Evolutionary conservation across 2,888 invertebrate genomes (phyloP), one percentile per base, ranked within the genome.

Genomic region (Podabrus alpinus): DNA sequence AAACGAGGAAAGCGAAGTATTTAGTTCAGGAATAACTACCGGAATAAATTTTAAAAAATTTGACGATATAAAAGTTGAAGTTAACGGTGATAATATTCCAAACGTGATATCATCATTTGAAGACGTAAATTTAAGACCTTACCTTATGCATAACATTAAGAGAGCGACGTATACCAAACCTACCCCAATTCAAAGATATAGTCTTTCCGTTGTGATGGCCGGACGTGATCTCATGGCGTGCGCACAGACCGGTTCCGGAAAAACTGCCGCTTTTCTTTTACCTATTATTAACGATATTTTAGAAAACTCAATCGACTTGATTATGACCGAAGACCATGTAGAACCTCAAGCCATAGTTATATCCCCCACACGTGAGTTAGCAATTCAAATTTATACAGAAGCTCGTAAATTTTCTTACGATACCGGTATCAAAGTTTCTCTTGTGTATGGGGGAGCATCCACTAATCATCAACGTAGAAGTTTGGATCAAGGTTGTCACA

Each of bases 161-260:
- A 94, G 93, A 81, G 94, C 95, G 0, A 93, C 94, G 0, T 97
- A 97, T 83, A 90, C 82, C 3, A 93, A 92, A 78, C 98, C 98
- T 0, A 99, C 99, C 0, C 99, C 99, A 0, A 95, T 99, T 16
- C 99, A 99, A 86, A 97, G 97, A 84, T 90, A 95, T 80, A 93
- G 97, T 0, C 92, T 98, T 69, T 98, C 98, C 0, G 93, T 95
- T 25, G 92, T 98, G 21, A 88, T 92, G 86, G 88, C 85, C 0
- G 94, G 94, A 0, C 89, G 97, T 24, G 99, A 99, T 89, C 87
- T 99, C 21, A 98, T 99, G 97, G 97, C 95, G 0, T 98, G 98
- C 84, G 98, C 99, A 0, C 98, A 99, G 86, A 99, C 99, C 9
- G 99, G 99, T 0, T 98, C 98, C 0, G 99, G 99, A 13, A 99